Percentiles rank a stretch among this genome's conserved stretches.
Evolutionary conservation across 2,888 invertebrate genomes (phyloP).

Genomic region (Euspilapteryx auroguttella): DNA sequence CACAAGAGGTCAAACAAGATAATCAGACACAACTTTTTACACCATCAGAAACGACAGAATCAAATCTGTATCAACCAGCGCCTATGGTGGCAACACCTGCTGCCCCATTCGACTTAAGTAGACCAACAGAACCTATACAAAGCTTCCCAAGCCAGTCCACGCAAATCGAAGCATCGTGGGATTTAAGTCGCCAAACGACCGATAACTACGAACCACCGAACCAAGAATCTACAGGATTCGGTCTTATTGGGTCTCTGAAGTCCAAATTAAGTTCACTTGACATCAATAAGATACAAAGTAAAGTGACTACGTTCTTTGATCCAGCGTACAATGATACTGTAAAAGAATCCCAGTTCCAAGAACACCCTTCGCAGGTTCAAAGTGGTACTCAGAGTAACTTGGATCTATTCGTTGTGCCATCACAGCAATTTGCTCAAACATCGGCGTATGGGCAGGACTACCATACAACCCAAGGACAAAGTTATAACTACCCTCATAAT

Average conservation of each 20-base stretch:
- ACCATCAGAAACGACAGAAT: slow-evolving; percentile 1
- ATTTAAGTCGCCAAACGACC: slow-evolving; percentile 29
- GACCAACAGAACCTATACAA: slow-evolving; percentile 9
- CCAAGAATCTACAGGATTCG: slow-evolving; percentile 30
- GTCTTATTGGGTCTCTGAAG: slow-evolving; percentile 47
- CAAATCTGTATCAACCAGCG: neutral
- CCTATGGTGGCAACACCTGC: neutral
- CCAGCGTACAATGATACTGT: slow-evolving; percentile 30
- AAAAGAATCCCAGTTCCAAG: too few species aligned
- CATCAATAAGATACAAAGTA: slow-evolving; percentile 48
- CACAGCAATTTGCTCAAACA: too few species aligned
- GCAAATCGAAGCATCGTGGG: slow-evolving; percentile 23
- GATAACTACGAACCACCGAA: slow-evolving; percentile 21
- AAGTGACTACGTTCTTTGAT: slow-evolving; percentile 49
- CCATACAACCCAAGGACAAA: too few species aligned
- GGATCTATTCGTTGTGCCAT: too few species aligned
- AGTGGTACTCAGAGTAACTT: too few species aligned
- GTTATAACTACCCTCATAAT: too few species aligned
- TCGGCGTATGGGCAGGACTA: too few species aligned
- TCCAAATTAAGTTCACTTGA: slow-evolving; percentile 43
- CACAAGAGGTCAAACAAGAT: slow-evolving; percentile 12
- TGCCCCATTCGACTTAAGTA: too few species aligned
- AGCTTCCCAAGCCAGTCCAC: slow-evolving; percentile 5
- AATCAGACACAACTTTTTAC: too few species aligned
- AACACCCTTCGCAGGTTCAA: too few species aligned